These are phyloP conservation scores for Echinometra lucunter DNA, from an alignment of 53 echinoderm and acorn worm genomes.

Conservation along the genomic window DNA sequence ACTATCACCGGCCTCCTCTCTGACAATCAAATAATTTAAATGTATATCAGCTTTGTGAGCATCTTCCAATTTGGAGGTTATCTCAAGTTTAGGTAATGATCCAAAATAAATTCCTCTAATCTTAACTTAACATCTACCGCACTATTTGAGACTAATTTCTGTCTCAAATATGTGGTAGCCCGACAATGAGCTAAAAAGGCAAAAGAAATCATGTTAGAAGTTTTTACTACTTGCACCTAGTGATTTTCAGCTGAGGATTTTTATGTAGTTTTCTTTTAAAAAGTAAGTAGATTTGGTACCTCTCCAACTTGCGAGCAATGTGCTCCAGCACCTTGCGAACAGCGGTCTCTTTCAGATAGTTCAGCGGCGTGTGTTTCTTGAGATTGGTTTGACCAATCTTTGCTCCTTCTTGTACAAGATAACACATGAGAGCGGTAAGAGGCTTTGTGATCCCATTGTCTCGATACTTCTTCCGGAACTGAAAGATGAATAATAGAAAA, in stretches of 20 bases:
- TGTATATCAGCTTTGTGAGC: background rate
- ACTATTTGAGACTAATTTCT: background rate
- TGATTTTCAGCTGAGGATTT: too few relatives aligned
- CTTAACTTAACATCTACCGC: background rate
- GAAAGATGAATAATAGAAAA: background rate
- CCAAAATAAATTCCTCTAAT: background rate
- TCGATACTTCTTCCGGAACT: constrained; percentile 67
- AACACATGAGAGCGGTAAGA: constrained; percentile 53
- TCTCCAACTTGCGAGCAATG: constrained; percentile 56
- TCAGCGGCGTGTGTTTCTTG: constrained; percentile 63
- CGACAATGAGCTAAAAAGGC: too few relatives aligned
- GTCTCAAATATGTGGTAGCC: background rate
- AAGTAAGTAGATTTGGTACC: background rate
- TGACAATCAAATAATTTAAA: background rate
- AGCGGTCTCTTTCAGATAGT: constrained; percentile 28
- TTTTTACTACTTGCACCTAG: too few relatives aligned
- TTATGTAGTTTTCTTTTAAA: background rate
- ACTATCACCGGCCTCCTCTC: constrained; percentile 31
- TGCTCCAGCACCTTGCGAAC: constrained; percentile 54
- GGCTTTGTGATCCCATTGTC: constrained; percentile 62
- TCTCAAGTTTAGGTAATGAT: background rate
- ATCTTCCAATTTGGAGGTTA: background rate
- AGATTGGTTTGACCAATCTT: constrained; percentile 25
- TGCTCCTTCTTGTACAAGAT: constrained; percentile 54
- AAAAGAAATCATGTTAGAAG: too few relatives aligned